A percentile compares a stretch with the other conserved stretches of the same genome.
phyloP scores from a whole-genome alignment of 2,797 vertebrate species.

The Liasis olivaceus region DNA sequence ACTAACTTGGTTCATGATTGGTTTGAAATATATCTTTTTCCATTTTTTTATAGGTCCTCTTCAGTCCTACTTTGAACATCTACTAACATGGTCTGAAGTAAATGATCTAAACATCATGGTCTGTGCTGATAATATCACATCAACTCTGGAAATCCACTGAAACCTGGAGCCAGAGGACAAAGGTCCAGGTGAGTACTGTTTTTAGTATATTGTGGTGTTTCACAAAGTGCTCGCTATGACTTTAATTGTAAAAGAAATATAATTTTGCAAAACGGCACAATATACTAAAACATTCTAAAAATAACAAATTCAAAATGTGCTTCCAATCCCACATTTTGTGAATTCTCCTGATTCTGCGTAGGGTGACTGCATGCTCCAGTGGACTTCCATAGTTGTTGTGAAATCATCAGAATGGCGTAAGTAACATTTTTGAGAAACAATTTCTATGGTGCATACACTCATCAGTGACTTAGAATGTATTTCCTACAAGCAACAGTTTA shows the following conservation, averaged over 20 bases:
- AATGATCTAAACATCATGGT: not conserved
- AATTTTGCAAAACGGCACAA: constrained; percentile 26
- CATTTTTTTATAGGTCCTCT: not conserved
- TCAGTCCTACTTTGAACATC: constrained; percentile 21
- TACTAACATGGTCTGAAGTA: rapidly evolving
- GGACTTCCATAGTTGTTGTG: constrained; percentile 14
- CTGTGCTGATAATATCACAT: not conserved
- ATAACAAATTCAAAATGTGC: not conserved
- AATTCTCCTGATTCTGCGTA: not conserved
- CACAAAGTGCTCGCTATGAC: not conserved
- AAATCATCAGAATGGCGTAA: constrained; percentile 21
- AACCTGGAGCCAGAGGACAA: not conserved
- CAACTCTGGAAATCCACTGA: constrained; percentile 25
- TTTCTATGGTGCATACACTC: not conserved
- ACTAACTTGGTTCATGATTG: not conserved
- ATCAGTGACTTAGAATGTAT: not conserved
- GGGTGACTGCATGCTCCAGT: not conserved
- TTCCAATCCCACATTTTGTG: not conserved
- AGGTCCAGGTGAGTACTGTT: constrained; percentile 1
- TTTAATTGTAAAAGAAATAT: constrained; percentile 2
- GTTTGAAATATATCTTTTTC: constrained; percentile 13
- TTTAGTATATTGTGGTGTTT: constrained; percentile 16
- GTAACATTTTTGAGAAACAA: constrained; percentile 20
- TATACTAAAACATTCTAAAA: constrained; percentile 1
- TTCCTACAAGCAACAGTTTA: not conserved